These are phyloP conservation scores for Eudyptes chrysolophus DNA, from an alignment of 2,113 vertebrate genomes.

Conservation along the genomic window DNA sequence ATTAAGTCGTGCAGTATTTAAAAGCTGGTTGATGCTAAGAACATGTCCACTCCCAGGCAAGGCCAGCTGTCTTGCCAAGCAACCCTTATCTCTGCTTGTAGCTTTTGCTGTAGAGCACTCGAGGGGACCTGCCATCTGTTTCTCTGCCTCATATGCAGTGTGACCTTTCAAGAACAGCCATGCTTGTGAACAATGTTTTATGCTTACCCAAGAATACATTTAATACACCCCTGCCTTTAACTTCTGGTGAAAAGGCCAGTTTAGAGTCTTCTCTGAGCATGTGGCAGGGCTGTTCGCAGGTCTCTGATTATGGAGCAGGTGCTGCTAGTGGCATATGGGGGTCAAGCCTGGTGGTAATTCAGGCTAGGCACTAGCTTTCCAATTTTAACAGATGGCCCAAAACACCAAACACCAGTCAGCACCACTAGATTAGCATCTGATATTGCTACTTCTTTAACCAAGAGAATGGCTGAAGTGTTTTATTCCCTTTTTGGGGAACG, in stretches of 20 bases:
- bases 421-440: neutral
- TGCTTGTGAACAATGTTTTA: fast-evolving
- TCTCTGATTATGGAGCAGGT: neutral
- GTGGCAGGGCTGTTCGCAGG: neutral
- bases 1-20: neutral
- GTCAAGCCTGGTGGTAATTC: neutral
- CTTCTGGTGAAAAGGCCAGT: neutral
- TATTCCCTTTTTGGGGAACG: neutral
- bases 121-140: neutral
- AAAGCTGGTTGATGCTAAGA: neutral
- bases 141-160: neutral
- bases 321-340: fast-evolving
- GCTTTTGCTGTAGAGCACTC: neutral
- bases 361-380: neutral
- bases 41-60: fast-evolving
- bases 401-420: neutral
- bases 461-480: neutral
- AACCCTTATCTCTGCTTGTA: neutral
- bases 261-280: neutral
- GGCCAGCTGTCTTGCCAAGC: neutral
- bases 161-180: neutral
- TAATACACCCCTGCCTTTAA: too few relatives aligned
- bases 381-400: neutral
- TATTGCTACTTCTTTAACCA: neutral
- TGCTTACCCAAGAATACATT: neutral